Conservation (phyloP, 2,113 vertebrate species). For the Otus sunia region DNA sequence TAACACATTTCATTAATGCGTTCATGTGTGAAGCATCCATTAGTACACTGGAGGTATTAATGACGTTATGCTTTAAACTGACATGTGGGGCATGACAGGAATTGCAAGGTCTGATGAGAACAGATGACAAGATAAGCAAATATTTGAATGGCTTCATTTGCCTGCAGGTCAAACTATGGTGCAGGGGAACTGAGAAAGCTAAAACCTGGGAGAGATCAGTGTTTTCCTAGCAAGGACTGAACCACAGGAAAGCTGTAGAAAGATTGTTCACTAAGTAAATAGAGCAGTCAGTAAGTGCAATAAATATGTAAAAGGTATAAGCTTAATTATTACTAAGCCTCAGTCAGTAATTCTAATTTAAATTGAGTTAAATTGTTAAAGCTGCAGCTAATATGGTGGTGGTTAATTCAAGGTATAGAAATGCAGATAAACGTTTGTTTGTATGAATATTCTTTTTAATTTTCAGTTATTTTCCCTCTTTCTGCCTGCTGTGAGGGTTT, state of each 20-base stretch:
- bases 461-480: background rate
- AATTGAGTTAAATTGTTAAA: background rate
- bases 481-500: background rate
- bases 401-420: background rate
- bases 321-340: background rate
- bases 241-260: conserved; percentile 13
- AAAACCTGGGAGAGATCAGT: conserved; percentile 63
- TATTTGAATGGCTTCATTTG: conserved; percentile 84
- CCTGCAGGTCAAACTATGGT: conserved; percentile 72
- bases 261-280: background rate
- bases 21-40: conserved; percentile 83
- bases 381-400: background rate
- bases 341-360: background rate
- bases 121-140: conserved; percentile 82
- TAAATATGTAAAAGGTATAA: background rate
- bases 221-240: conserved; percentile 12
- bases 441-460: background rate
- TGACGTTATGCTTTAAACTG: conserved; percentile 82
- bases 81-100: conserved; percentile 82
- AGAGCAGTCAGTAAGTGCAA: background rate
- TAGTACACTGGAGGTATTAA: conserved; percentile 82
- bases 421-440: background rate
- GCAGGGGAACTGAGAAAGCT: conserved; percentile 42
- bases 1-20: conserved; percentile 85
- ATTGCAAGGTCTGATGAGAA: conserved; percentile 81